These are phyloP conservation scores for Myathropa florea DNA, from an alignment of 2,888 invertebrate species.

Conservation along the genomic window DNA sequence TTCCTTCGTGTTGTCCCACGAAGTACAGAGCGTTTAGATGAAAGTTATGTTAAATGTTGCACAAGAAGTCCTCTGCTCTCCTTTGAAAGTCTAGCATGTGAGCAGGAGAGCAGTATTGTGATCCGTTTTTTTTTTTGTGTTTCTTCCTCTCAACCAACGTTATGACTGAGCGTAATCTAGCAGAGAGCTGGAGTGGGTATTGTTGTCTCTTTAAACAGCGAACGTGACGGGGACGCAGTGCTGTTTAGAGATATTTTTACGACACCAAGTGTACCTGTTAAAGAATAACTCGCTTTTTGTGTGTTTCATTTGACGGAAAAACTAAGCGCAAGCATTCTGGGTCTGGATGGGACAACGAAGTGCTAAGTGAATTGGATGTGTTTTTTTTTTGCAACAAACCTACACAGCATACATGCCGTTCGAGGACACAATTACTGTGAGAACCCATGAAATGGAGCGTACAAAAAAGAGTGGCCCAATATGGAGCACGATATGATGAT, in stretches of 20 bases:
- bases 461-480: background rate
- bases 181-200: constrained; percentile 40
- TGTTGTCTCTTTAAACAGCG: background rate
- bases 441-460: background rate
- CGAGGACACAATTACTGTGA: background rate
- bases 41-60: constrained; percentile 65
- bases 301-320: constrained; percentile 31
- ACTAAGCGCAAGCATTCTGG: background rate
- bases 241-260: constrained; percentile 39
- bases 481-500: background rate
- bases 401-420: too few species aligned
- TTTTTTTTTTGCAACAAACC: background rate
- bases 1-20: constrained; percentile 30
- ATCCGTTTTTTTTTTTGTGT: background rate
- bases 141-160: constrained; percentile 12
- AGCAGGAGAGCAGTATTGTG: constrained; percentile 33
- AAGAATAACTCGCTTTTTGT: constrained; percentile 36
- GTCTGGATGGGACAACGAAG: constrained; percentile 48
- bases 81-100: constrained; percentile 1
- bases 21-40: constrained; percentile 45
- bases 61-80: constrained; percentile 23
- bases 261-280: constrained; percentile 44
- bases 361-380: constrained; percentile 55
- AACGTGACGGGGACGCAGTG: constrained; percentile 25
- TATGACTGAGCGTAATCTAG: constrained; percentile 62